Conservation (phyloP, 2,797 vertebrate species). For the Hirundo rustica region DNA sequence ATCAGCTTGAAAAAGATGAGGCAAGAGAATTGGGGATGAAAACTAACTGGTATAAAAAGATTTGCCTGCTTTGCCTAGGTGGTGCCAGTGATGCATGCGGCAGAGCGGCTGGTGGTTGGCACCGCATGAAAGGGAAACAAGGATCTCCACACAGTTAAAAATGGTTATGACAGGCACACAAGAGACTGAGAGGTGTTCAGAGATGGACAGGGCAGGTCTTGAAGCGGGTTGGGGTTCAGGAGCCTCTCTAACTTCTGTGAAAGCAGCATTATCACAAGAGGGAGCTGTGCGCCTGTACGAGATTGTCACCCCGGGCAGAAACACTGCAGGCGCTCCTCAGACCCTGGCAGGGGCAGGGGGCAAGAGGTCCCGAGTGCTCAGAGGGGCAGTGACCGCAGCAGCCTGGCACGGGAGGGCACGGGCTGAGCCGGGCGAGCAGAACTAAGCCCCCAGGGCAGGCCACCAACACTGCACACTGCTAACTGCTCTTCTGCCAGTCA, state of each 20-base stretch:
- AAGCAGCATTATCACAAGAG: constrained; percentile 51
- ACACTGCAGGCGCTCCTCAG: neutral
- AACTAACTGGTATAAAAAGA: neutral
- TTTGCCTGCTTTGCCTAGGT: neutral
- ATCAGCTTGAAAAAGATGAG: neutral
- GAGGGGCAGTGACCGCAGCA: neutral
- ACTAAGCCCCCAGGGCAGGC: neutral
- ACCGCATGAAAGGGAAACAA: accelerated
- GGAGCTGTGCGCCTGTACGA: constrained; percentile 34
- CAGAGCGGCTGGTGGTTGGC: neutral
- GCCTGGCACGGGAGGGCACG: neutral
- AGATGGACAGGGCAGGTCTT: neutral
- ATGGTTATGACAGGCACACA: neutral
- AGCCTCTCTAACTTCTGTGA: neutral
- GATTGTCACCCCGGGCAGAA: constrained; percentile 17
- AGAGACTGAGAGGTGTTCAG: neutral
- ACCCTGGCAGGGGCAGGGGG: neutral
- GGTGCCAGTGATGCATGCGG: neutral
- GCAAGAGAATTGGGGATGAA: neutral
- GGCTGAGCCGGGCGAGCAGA: neutral
- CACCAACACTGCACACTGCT: neutral
- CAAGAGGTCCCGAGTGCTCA: neutral
- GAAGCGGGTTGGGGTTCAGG: neutral
- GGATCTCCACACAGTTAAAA: neutral
- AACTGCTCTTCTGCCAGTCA: neutral